Conservation (phyloP, 2,888 invertebrate genomes). For the Torymus aiolomorphi region DNA sequence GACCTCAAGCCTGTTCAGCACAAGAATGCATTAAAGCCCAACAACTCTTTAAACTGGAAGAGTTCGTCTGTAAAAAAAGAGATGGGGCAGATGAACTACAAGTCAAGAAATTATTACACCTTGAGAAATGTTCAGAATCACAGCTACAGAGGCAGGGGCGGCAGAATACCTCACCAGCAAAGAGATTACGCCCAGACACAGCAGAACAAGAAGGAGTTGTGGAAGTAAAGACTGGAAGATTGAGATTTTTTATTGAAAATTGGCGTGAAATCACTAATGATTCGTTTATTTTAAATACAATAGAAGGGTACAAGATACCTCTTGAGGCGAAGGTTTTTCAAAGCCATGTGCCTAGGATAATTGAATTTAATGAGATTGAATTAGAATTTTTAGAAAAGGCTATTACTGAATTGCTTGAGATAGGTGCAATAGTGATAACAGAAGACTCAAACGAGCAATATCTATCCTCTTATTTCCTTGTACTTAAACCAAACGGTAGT, state of each 20-base stretch:
- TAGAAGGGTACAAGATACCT: constrained; percentile 22
- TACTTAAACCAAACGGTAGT: no score
- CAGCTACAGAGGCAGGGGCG: not conserved
- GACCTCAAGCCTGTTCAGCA: not conserved
- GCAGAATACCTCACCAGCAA: not conserved
- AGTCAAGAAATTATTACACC: not conserved
- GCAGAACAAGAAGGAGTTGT: not conserved
- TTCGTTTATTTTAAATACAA: constrained; percentile 9
- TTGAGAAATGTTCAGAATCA: not conserved
- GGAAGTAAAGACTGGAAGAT: constrained; percentile 43
- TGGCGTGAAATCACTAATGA: constrained; percentile 19
- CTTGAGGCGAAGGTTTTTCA: not conserved
- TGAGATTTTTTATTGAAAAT: not conserved
- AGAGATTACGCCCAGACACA: constrained; percentile 14
- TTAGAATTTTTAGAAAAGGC: not conserved
- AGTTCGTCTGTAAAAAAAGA: constrained; percentile 15
- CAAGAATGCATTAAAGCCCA: not conserved
- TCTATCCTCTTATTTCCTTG: no score
- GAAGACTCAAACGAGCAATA: not conserved
- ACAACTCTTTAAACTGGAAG: constrained; percentile 36
- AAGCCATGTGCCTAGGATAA: not conserved
- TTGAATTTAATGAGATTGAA: not conserved
- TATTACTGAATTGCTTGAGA: not conserved
- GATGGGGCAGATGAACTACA: constrained; percentile 20
- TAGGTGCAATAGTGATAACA: not conserved